These are phyloP conservation scores for Nerophis ophidion DNA, from an alignment of 2,113 vertebrate species.

Conservation along the genomic window DNA sequence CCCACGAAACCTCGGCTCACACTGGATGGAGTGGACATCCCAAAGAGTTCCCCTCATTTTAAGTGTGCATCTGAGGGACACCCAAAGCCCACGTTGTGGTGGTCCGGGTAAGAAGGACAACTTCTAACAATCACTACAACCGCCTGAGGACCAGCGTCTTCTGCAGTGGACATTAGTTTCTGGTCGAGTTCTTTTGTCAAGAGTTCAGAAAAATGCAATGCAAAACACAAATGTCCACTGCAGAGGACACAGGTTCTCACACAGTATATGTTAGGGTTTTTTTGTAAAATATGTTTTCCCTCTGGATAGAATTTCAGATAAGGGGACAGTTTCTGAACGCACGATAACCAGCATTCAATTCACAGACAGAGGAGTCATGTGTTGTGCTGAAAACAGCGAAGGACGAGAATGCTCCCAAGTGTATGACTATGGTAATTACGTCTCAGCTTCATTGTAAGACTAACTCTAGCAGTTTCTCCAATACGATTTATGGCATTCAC, in stretches of 20 bases:
- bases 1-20: conserved; percentile 57
- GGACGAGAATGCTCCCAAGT: conserved; percentile 61
- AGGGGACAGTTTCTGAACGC: rapidly evolving
- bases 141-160: too few relatives aligned
- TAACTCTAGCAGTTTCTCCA: too few relatives aligned
- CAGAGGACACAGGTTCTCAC: background rate
- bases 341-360: rapidly evolving
- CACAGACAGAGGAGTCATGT: conserved; percentile 2
- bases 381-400: conserved; percentile 61
- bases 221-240: background rate
- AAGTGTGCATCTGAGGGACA: conserved; percentile 73
- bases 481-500: too few relatives aligned
- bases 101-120: conserved; percentile 54
- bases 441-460: background rate
- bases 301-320: background rate
- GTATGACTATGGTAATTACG: conserved; percentile 61
- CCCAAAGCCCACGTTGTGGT: conserved; percentile 69
- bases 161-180: too few relatives aligned
- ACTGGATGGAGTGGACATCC: rapidly evolving
- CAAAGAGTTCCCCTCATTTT: rapidly evolving
- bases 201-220: too few relatives aligned
- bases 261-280: background rate
- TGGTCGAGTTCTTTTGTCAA: too few relatives aligned
- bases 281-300: background rate
- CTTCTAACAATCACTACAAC: background rate